Evolutionary conservation across 2,888 invertebrate species (phyloP).

Genomic region (Diploptera punctata): DNA sequence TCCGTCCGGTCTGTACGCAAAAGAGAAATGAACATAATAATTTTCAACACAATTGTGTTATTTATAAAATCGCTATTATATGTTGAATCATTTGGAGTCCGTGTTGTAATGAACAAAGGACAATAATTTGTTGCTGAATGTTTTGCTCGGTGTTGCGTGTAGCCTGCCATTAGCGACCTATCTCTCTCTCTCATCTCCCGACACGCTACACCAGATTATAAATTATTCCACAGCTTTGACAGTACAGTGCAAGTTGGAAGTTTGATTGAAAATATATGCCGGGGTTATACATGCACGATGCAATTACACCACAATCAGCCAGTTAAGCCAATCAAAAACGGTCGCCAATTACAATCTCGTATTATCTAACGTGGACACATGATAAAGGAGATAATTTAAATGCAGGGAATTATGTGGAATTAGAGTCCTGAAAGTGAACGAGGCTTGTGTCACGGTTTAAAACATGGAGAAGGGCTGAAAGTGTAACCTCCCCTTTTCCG

Average conservation of each 20-base stretch:
- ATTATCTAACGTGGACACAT: slow-evolving; percentile 20
- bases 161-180: slow-evolving; percentile 13
- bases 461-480: not conserved
- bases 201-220: slow-evolving; percentile 22
- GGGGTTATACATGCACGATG: slow-evolving; percentile 17
- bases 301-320: slow-evolving; percentile 51
- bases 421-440: slow-evolving; percentile 4
- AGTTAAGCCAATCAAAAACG: slow-evolving; percentile 48
- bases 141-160: not conserved
- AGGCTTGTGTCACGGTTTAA: not conserved
- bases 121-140: not conserved
- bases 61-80: no score
- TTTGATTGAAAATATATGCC: slow-evolving; percentile 31
- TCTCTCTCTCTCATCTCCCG: slow-evolving; percentile 14
- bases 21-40: no score
- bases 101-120: not conserved
- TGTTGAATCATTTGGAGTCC: no score
- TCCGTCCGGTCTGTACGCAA: no score
- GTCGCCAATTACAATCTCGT: slow-evolving; percentile 26
- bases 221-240: slow-evolving; percentile 30
- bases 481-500: no score
- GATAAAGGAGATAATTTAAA: slow-evolving; percentile 34
- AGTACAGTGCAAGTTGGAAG: slow-evolving; percentile 20
- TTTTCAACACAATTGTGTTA: no score
- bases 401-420: slow-evolving; percentile 28